phyloP scores from a whole-genome alignment of 1,140 invertebrate species.

The Drosophila burlai region DNA sequence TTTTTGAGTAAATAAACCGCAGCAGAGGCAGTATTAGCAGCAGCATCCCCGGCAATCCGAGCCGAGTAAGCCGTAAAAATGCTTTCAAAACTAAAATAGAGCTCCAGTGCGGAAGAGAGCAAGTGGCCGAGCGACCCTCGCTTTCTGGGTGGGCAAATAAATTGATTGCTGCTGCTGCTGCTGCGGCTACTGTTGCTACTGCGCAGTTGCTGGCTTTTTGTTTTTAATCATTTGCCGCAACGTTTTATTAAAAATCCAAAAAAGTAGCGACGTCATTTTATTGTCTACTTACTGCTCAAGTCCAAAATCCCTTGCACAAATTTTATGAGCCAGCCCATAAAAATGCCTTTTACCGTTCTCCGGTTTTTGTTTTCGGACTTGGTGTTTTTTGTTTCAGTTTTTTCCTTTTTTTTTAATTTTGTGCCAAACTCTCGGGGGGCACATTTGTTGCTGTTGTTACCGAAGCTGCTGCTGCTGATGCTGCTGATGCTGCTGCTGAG shows the following conservation, averaged over 20 bases:
- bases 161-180: slow-evolving; percentile 68
- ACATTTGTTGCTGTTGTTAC: slow-evolving; percentile 71
- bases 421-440: slow-evolving; percentile 70
- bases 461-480: neutral
- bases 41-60: slow-evolving; percentile 15
- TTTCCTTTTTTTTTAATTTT: slow-evolving; percentile 28
- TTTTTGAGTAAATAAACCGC: slow-evolving; percentile 79
- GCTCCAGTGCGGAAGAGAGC: slow-evolving; percentile 22
- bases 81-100: slow-evolving; percentile 66
- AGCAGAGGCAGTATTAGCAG: slow-evolving; percentile 40
- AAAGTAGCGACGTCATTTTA: slow-evolving; percentile 73
- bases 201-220: slow-evolving; percentile 39
- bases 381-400: slow-evolving; percentile 1
- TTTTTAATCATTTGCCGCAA: slow-evolving; percentile 76
- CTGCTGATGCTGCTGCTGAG: slow-evolving; percentile 4
- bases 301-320: slow-evolving; percentile 78
- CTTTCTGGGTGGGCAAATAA: slow-evolving; percentile 66
- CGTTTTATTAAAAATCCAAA: slow-evolving; percentile 76
- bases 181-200: slow-evolving; percentile 34
- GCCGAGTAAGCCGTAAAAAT: slow-evolving; percentile 74
- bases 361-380: slow-evolving; percentile 35
- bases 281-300: slow-evolving; percentile 78
- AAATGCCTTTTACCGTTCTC: slow-evolving; percentile 77
- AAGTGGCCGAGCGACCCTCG: slow-evolving; percentile 73
- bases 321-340: slow-evolving; percentile 81